phyloP scores from a whole-genome alignment of 2,888 invertebrate genomes.

The Tetragonisca angustula region DNA sequence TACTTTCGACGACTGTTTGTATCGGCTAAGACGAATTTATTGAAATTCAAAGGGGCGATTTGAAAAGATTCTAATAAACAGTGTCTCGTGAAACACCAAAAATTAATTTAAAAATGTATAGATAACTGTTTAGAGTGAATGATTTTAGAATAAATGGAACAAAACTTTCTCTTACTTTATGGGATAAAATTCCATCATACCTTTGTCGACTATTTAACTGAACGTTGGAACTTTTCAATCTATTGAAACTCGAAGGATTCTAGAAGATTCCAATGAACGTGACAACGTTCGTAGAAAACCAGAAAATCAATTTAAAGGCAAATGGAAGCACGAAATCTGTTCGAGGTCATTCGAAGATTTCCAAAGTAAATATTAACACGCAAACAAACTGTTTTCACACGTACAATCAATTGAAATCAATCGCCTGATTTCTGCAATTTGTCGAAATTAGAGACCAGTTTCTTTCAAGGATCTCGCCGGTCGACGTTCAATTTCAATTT shows the following conservation, averaged over 20 bases:
- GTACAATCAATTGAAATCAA: too few relatives aligned
- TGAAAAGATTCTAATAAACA: not conserved
- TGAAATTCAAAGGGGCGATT: not conserved
- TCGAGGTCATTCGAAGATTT: fast-evolving
- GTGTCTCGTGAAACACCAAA: not conserved
- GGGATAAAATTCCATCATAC: not conserved
- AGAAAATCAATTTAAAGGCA: not conserved
- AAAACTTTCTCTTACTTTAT: not conserved
- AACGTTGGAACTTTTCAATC: too few relatives aligned
- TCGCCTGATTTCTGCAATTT: too few relatives aligned
- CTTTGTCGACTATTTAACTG: not conserved
- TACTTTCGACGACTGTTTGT: not conserved
- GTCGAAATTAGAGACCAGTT: too few relatives aligned
- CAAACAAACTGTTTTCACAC: too few relatives aligned
- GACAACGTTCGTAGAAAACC: not conserved
- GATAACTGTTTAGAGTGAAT: not conserved
- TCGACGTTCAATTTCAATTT: too few relatives aligned
- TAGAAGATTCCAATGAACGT: not conserved
- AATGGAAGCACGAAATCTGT: not conserved
- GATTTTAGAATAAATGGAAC: not conserved
- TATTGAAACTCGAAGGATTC: not conserved
- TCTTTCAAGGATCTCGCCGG: too few relatives aligned
- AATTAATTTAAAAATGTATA: not conserved
- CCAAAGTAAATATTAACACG: not conserved
- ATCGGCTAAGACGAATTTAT: not conserved